A percentile compares a stretch with the other conserved stretches of the same genome.
These are phyloP conservation scores for Staurois parvus DNA, from an alignment of 2,797 vertebrate species.

Conservation along the genomic window DNA sequence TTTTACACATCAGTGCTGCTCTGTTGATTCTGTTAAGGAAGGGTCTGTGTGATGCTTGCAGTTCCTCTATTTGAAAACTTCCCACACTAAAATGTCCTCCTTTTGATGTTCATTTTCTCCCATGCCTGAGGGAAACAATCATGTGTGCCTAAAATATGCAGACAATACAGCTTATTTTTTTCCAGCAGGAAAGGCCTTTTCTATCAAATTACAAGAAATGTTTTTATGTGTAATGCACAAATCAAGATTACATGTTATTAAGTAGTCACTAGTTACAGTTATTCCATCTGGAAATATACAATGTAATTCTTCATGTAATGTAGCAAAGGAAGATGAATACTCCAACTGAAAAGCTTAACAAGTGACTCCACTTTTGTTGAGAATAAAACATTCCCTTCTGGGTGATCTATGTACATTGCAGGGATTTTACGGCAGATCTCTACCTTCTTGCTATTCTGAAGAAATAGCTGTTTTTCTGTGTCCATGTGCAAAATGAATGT, in stretches of 20 bases:
- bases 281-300: background rate
- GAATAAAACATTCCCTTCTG: no score
- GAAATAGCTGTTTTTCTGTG: no score
- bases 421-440: no score
- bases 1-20: constrained; percentile 70
- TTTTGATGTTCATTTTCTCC: constrained; percentile 70
- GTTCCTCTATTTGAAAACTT: constrained; percentile 60
- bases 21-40: constrained; percentile 70
- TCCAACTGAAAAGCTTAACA: no score
- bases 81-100: constrained; percentile 69
- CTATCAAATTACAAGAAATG: background rate
- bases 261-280: constrained; percentile 23
- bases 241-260: background rate
- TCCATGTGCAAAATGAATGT: no score
- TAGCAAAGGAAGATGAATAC: no score
- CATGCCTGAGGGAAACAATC: constrained; percentile 65
- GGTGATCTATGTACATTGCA: no score
- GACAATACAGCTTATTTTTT: constrained; percentile 17
- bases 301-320: no score
- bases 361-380: no score
- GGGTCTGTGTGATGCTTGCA: constrained; percentile 59
- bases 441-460: no score
- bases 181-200: background rate
- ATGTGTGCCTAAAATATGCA: constrained; percentile 66
- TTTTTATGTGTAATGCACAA: background rate